These are phyloP conservation scores for Pseudococcus viburni DNA, from an alignment of 2,888 invertebrate species.

Conservation along the genomic window DNA sequence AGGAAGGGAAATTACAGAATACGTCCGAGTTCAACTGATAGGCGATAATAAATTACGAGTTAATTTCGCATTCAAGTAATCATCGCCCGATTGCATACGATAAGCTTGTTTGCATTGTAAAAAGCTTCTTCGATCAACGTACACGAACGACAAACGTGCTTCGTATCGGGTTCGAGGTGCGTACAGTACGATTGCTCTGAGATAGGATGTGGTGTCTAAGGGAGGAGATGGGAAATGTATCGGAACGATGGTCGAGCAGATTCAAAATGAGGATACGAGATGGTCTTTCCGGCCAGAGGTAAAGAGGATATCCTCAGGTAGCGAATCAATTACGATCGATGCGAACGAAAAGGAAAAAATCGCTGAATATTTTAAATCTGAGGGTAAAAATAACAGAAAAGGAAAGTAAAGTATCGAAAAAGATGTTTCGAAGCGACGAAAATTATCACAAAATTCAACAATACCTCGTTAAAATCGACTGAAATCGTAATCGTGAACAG, in stretches of 20 bases:
- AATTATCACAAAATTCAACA: too few species aligned
- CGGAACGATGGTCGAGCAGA: not conserved
- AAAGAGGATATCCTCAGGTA: not conserved
- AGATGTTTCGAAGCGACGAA: too few species aligned
- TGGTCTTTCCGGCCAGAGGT: not conserved
- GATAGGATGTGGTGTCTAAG: not conserved
- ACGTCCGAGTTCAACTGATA: not conserved
- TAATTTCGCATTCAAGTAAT: conserved; percentile 1
- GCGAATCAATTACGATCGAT: not conserved
- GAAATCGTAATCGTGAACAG: too few species aligned
- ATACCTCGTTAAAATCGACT: too few species aligned
- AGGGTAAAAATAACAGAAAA: too few species aligned
- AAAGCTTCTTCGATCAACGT: not conserved
- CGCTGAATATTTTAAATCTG: too few species aligned
- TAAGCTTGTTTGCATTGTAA: conserved; percentile 21
- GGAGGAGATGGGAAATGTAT: not conserved
- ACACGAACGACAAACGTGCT: not conserved
- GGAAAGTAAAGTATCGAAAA: too few species aligned
- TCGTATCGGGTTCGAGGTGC: not conserved
- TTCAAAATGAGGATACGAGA: not conserved
- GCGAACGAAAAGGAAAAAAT: too few species aligned
- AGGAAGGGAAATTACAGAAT: not conserved
- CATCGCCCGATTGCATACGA: not conserved
- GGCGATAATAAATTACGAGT: not conserved
- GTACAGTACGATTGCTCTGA: not conserved